A percentile compares a stretch with the other conserved stretches of the same genome.
Evolutionary conservation across 2,888 invertebrate genomes (phyloP).

Genomic region (Boloria euphrosyne): DNA sequence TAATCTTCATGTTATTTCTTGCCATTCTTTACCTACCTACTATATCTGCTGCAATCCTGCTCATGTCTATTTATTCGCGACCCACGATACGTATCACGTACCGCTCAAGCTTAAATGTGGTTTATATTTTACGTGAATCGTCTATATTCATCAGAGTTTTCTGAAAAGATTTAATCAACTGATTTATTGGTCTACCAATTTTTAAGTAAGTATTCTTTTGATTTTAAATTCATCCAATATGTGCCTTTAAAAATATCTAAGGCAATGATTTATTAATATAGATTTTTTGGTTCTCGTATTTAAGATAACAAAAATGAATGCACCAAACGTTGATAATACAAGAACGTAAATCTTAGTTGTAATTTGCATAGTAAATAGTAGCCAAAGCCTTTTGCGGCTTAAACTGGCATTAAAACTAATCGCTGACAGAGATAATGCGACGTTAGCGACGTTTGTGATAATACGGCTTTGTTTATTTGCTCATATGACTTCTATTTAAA

Average conservation of each 20-base stretch:
- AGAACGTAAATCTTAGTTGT: conserved; percentile 25
- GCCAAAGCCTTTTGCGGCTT: conserved; percentile 39
- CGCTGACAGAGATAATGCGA: conserved; percentile 33
- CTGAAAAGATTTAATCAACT: conserved; percentile 6
- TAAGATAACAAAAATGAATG: conserved; percentile 13
- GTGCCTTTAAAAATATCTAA: too few relatives aligned
- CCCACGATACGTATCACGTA: conserved; percentile 17
- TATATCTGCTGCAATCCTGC: neutral
- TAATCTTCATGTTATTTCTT: neutral
- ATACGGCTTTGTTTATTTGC: conserved; percentile 6
- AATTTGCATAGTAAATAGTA: conserved; percentile 42
- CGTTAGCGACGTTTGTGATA: conserved; percentile 18
- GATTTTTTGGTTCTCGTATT: neutral
- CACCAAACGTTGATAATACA: conserved; percentile 6
- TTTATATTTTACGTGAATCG: conserved; percentile 13
- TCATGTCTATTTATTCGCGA: conserved; percentile 14
- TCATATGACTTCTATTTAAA: neutral
- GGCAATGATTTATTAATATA: neutral
- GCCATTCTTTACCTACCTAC: neutral
- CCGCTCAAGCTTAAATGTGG: conserved; percentile 12
- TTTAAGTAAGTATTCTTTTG: neutral
- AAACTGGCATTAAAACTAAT: conserved; percentile 45
- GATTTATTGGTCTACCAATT: neutral
- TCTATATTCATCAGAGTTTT: conserved; percentile 11
- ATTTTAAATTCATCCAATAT: neutral